A percentile compares a stretch with the other conserved stretches of the same genome.
Conservation (phyloP, 2,888 invertebrate genomes). For the Pecten maximus region DNA sequence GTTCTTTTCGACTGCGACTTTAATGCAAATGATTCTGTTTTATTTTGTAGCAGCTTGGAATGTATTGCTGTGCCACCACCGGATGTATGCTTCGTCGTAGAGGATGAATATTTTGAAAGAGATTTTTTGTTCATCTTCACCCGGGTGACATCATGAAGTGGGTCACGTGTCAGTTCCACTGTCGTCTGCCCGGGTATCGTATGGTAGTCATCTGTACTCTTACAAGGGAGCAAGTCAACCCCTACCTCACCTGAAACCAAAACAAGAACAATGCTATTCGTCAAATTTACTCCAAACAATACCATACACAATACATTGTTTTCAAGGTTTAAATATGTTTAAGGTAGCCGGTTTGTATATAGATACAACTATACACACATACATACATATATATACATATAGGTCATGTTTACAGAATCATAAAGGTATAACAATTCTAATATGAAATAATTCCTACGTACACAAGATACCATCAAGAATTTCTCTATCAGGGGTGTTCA, state of each 20-base stretch:
- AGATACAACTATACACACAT: too few species aligned
- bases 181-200: slow-evolving; percentile 23
- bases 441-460: too few species aligned
- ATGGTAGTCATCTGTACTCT: background rate
- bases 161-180: slow-evolving; percentile 5
- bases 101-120: slow-evolving; percentile 26
- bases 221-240: background rate
- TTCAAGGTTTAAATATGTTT: background rate
- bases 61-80: background rate
- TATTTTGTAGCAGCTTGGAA: background rate
- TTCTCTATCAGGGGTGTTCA: too few species aligned
- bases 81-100: background rate
- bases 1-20: background rate
- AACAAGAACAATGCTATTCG: background rate
- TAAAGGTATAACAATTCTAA: too few species aligned
- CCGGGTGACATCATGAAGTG: slow-evolving; percentile 25
- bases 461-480: too few species aligned
- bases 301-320: background rate
- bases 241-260: background rate
- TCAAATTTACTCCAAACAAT: background rate
- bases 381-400: too few species aligned
- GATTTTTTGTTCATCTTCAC: slow-evolving; percentile 29
- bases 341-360: background rate
- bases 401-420: too few species aligned
- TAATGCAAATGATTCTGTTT: background rate